Base-by-base conservation (phyloP, 64 coral and sea anemone genomes). In the Stylophora pistillata region DNA sequence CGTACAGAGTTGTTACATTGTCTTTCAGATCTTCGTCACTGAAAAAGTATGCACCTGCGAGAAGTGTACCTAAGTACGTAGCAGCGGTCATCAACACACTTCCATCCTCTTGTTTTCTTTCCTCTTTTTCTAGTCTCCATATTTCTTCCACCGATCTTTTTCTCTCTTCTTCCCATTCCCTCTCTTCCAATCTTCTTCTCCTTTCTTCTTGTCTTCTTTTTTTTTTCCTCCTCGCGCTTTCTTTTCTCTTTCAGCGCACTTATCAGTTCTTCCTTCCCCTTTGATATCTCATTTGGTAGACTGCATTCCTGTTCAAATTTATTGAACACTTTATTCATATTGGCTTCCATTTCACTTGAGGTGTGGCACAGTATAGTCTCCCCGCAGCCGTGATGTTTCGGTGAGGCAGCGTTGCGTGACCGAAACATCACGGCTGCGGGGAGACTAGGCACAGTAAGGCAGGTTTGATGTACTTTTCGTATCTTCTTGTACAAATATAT, bases 401-500 rank as follows among this genome's bases (percentile, higher is more conserved):
- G n/a, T n/a, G n/a, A n/a, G n/a, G n/a, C n/a, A n/a, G n/a, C n/a
- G n/a, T n/a, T n/a, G n/a, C n/a, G n/a, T n/a, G n/a, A n/a, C n/a
- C n/a, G n/a, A n/a, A n/a, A n/a, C n/a, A n/a, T n/a, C n/a, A n/a
- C n/a, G n/a, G n/a, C n/a, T n/a, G n/a, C n/a, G n/a, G n/a, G n/a
- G n/a, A n/a, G n/a, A n/a, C n/a, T n/a, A n/a, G n/a, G n/a, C n/a
- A n/a, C 1, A 28, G 13, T 14, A 94, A 18, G 14, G 79, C 25
- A 58, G 94, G 89, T 18, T 85, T 74, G 0, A 95, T 53, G 21
- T 84, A n/a, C 58, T 83, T 81, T 31, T 88, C 71, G 78, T 91
- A 91, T 16, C 59, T 89, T 27, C 89, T 52, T 65, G 32, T 30
- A 66, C 94, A 95, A 28, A 95, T 73, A 23, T 85, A 60, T 14